Conservation (phyloP, 2,113 vertebrate genomes). For the Synodontis membranacea region DNA sequence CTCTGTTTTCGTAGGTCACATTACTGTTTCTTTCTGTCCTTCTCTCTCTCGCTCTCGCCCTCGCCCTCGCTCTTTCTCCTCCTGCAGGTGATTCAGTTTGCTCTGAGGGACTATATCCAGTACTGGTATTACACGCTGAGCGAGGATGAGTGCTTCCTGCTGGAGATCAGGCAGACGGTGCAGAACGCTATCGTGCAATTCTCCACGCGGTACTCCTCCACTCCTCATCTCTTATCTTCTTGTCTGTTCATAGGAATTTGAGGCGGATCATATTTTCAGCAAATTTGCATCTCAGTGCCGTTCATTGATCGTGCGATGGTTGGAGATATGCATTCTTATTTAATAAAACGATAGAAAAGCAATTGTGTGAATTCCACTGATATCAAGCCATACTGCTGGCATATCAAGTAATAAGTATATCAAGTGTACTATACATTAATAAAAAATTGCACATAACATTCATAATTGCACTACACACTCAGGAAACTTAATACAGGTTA, state of each 20-base stretch:
- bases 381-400: neutral
- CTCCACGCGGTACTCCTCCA: slow-evolving; percentile 82
- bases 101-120: slow-evolving; percentile 95
- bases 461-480: neutral
- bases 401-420: neutral
- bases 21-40: neutral
- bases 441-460: neutral
- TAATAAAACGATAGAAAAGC: neutral
- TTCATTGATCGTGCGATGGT: neutral
- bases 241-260: neutral
- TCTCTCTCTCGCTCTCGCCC: too few relatives aligned
- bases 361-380: neutral
- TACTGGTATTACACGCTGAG: slow-evolving; percentile 99
- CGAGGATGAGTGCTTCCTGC: slow-evolving; percentile 94
- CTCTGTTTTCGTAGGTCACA: neutral
- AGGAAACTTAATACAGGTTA: neutral
- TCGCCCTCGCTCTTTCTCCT: too few relatives aligned
- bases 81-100: slow-evolving; percentile 94
- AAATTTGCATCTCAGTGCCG: neutral
- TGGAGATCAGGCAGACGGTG: slow-evolving; percentile 94
- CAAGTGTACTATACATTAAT: neutral
- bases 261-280: neutral
- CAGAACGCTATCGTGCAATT: slow-evolving; percentile 97
- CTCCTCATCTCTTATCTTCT: neutral
- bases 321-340: neutral